Evolutionary conservation across 2,888 invertebrate genomes (phyloP).

Genomic region (Hirtodrosophila cameraria): DNA sequence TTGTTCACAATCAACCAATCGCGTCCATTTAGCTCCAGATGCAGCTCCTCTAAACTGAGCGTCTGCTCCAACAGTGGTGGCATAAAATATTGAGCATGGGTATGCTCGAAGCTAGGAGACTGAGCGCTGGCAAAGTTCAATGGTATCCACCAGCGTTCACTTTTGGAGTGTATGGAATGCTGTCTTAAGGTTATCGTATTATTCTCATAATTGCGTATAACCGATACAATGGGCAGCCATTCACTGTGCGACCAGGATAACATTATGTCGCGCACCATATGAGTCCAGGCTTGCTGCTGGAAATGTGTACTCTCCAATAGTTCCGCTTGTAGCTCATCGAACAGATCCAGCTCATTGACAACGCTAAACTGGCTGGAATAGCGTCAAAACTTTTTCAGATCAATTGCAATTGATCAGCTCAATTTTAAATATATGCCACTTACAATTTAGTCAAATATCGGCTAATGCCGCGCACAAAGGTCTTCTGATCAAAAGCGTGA

Average conservation of each 20-base stretch:
- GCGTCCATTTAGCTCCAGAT: conserved; percentile 57
- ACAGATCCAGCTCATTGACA: conserved; percentile 80
- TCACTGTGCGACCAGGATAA: conserved; percentile 87
- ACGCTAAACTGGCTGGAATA: conserved; percentile 79
- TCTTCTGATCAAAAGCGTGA: conserved; percentile 80
- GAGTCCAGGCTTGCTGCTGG: conserved; percentile 56
- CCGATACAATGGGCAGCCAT: conserved; percentile 86
- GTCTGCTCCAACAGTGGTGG: conserved; percentile 74
- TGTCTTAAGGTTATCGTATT: conserved; percentile 86
- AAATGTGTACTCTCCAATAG: conserved; percentile 64
- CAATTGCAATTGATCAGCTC: conserved; percentile 78
- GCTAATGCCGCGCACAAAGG: conserved; percentile 76
- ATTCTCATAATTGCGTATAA: conserved; percentile 85
- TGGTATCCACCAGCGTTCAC: conserved; percentile 82
- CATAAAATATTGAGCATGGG: conserved; percentile 78
- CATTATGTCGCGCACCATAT: conserved; percentile 85
- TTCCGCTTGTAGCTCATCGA: conserved; percentile 72
- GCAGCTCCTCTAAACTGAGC: conserved; percentile 64
- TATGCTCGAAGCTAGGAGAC: conserved; percentile 69
- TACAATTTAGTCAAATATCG: conserved; percentile 80
- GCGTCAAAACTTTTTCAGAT: conserved; percentile 76
- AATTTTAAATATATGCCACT: conserved; percentile 58
- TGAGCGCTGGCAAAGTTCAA: conserved; percentile 80
- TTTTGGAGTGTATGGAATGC: conserved; percentile 61
- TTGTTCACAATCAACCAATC: conserved; percentile 84